Conservation (phyloP, 2,888 invertebrate genomes). For the Morpho deidamia region DNA sequence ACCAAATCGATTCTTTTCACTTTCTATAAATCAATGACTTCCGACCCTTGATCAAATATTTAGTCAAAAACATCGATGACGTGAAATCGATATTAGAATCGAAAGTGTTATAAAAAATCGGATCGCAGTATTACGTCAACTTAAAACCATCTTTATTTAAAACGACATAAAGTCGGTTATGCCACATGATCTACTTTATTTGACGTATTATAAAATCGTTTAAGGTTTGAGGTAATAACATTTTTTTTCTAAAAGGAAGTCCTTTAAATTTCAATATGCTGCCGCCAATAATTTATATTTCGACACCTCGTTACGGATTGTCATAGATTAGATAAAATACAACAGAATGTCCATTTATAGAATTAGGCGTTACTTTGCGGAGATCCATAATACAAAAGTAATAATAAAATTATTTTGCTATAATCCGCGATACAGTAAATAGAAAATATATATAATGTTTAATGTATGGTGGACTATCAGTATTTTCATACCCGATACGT, state of each 20-base stretch:
- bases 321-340: slow-evolving; percentile 39
- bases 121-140: not conserved
- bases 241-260: slow-evolving; percentile 36
- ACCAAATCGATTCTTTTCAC: slow-evolving; percentile 23
- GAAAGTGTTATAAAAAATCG: slow-evolving; percentile 23
- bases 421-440: no score
- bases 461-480: no score
- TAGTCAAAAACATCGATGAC: slow-evolving; percentile 20
- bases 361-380: no score
- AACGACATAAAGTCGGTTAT: not conserved
- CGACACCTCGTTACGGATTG: slow-evolving; percentile 52
- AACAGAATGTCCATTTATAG: not conserved
- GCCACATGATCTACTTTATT: no score
- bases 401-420: no score
- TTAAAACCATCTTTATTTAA: not conserved
- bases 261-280: slow-evolving; percentile 58
- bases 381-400: no score
- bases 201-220: no score
- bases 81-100: slow-evolving; percentile 30
- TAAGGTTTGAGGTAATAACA: not conserved
- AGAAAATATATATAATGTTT: no score
- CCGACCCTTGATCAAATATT: slow-evolving; percentile 27
- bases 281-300: slow-evolving; percentile 55
- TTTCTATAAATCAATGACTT: slow-evolving; percentile 30
- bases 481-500: no score